Conservation (phyloP, 2,888 invertebrate genomes). For the Spilarctia lutea region DNA sequence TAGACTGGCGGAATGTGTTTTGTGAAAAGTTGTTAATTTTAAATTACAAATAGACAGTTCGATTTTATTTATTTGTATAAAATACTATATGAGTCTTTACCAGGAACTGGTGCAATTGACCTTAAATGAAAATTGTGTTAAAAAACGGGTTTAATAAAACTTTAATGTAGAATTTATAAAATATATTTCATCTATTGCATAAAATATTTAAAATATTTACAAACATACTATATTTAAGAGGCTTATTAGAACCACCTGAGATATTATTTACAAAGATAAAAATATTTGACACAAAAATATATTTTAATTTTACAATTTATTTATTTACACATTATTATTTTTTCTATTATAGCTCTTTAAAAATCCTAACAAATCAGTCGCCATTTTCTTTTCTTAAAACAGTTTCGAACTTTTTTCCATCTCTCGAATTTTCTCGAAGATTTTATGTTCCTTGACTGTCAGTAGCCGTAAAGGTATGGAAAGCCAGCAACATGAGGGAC, state of each 20-base stretch:
- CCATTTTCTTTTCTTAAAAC: neutral
- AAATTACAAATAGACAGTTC: too few species aligned
- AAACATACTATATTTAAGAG: conserved; percentile 15
- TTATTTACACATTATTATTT: neutral
- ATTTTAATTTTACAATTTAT: neutral
- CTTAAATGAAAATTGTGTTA: neutral
- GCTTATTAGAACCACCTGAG: neutral
- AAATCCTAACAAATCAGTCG: conserved; percentile 9
- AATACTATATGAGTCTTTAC: too few species aligned
- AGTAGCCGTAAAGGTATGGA: conserved; percentile 87
- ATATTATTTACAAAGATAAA: neutral
- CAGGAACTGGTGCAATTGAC: too few species aligned
- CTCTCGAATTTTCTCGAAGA: conserved; percentile 29
- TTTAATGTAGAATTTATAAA: conserved; percentile 12
- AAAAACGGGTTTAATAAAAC: conserved; percentile 12
- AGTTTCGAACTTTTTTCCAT: neutral
- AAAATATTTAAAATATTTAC: conserved; percentile 28
- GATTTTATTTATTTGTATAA: too few species aligned
- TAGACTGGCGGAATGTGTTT: too few species aligned
- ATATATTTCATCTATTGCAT: conserved; percentile 37
- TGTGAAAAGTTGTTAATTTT: too few species aligned
- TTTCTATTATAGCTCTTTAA: neutral
- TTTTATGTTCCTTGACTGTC: conserved; percentile 38
- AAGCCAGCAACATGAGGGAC: conserved; percentile 74
- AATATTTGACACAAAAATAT: neutral